Conservation (phyloP, 2,888 invertebrate genomes). For the Thera britannica region DNA sequence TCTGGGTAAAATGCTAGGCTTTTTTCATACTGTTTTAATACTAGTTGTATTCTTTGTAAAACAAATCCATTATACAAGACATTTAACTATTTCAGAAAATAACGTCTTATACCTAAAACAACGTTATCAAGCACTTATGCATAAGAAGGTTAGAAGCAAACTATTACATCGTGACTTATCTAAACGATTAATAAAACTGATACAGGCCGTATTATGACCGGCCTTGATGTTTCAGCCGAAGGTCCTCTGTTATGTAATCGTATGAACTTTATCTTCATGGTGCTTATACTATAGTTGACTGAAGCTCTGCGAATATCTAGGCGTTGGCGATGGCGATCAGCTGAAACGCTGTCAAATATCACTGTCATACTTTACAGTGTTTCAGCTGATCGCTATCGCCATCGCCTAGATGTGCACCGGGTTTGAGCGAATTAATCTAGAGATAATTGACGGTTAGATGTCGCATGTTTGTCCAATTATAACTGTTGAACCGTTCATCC, state of each 20-base stretch:
- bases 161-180: conserved; percentile 1
- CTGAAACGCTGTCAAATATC: too few relatives aligned
- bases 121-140: neutral
- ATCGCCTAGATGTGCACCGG: too few relatives aligned
- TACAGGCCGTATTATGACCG: neutral
- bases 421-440: neutral
- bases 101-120: neutral
- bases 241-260: neutral
- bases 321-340: too few relatives aligned
- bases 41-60: too few relatives aligned
- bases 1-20: too few relatives aligned
- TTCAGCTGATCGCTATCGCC: too few relatives aligned
- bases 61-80: neutral
- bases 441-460: neutral
- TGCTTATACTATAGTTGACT: neutral
- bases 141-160: neutral
- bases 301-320: neutral
- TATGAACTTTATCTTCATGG: neutral
- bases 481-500: neutral
- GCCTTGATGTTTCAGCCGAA: neutral
- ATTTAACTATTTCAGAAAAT: neutral
- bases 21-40: too few relatives aligned
- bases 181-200: conserved; percentile 3
- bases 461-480: neutral
- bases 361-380: too few relatives aligned